Conservation (phyloP, 2,888 invertebrate species). For the Conistra vaccinii region DNA sequence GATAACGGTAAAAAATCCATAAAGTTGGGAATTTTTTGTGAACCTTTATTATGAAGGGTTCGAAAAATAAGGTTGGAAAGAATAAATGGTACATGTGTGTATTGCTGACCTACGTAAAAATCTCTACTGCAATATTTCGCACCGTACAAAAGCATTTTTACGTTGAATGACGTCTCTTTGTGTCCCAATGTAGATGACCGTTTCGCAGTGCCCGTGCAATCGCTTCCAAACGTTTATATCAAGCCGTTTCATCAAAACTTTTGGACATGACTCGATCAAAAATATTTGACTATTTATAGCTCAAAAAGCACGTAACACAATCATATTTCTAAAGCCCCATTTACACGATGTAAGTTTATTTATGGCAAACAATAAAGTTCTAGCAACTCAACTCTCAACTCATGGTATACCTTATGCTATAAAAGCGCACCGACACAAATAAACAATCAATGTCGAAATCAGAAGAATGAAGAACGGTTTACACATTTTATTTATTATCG, state of each 20-base stretch:
- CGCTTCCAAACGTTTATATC: constrained; percentile 6
- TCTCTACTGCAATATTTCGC: not conserved
- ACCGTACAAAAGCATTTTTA: not conserved
- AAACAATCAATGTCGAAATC: not conserved
- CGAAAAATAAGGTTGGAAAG: not conserved
- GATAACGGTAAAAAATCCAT: not conserved
- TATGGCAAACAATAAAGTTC: not conserved
- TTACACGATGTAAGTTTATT: not conserved
- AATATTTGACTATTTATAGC: not conserved
- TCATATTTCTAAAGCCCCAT: not conserved
- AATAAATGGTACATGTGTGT: not conserved
- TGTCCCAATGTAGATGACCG: not conserved
- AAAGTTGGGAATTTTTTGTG: not conserved
- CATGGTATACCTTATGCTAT: not conserved
- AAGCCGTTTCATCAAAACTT: not conserved
- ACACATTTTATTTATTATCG: no score
- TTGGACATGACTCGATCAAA: not conserved
- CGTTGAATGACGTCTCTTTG: not conserved
- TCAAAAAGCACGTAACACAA: not conserved
- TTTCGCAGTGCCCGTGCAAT: not conserved
- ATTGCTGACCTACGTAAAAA: not conserved
- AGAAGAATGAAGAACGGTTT: not conserved
- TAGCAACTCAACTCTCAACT: not conserved
- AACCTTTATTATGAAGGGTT: not conserved
- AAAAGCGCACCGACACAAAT: not conserved